Percentiles rank a stretch among this genome's conserved stretches.
phyloP scores from a whole-genome alignment of 2,888 invertebrate species.

The Marronus borbonicus region DNA sequence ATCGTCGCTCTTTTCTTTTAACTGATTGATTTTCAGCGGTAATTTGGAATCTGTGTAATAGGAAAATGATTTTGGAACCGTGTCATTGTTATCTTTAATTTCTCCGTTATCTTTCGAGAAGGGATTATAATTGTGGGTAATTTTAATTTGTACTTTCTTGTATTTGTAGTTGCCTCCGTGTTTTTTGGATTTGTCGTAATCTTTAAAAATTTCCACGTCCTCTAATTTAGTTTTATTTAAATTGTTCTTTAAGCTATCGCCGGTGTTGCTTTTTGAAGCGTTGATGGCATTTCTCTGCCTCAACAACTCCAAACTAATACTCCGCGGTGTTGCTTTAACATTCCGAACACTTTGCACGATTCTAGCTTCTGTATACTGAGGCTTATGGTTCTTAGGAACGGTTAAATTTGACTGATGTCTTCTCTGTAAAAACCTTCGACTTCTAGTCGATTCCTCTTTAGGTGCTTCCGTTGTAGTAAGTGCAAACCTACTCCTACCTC shows the following conservation, averaged over 20 bases:
- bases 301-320: conserved; percentile 38
- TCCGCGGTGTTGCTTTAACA: conserved; percentile 43
- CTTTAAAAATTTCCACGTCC: conserved; percentile 58
- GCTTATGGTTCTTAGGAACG: conserved; percentile 42
- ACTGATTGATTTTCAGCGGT: conserved; percentile 61
- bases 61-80: conserved; percentile 62
- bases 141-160: conserved; percentile 48
- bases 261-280: background rate
- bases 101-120: conserved; percentile 47
- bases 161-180: conserved; percentile 61
- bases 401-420: conserved; percentile 12
- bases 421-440: conserved; percentile 38
- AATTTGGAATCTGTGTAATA: conserved; percentile 63
- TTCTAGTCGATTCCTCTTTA: conserved; percentile 41
- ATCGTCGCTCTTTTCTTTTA: conserved; percentile 55
- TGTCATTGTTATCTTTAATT: conserved; percentile 57
- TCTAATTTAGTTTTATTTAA: conserved; percentile 13
- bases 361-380: conserved; percentile 18
- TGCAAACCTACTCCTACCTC: conserved; percentile 35
- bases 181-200: conserved; percentile 57
- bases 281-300: conserved; percentile 20
- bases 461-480: conserved; percentile 5
- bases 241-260: too few relatives aligned
- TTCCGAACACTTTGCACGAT: background rate
- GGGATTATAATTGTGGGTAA: conserved; percentile 28